phyloP scores from a whole-genome alignment of 1,140 invertebrate genomes.

The Neodiprion fabricii region DNA sequence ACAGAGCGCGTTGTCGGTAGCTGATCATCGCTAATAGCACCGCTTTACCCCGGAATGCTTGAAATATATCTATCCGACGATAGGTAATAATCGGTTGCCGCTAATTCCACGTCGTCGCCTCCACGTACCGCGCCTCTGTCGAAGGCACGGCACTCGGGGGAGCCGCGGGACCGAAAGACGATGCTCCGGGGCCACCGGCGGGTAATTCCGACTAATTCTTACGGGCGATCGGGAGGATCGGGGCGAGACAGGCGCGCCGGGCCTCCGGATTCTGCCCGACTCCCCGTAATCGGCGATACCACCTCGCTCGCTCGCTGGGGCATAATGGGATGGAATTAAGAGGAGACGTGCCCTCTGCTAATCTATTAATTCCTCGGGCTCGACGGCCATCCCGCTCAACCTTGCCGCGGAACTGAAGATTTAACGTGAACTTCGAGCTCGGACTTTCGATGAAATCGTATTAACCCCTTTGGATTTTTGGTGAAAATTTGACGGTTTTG shows the following conservation, averaged over 20 bases:
- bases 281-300: conserved; percentile 49
- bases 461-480: too few relatives aligned
- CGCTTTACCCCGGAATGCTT: neutral
- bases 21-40: neutral
- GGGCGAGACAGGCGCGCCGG: neutral
- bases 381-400: too few relatives aligned
- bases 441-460: too few relatives aligned
- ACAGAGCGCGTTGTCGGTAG: neutral
- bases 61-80: neutral
- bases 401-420: too few relatives aligned
- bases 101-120: conserved; percentile 6
- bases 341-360: conserved; percentile 58
- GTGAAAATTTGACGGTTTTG: too few relatives aligned
- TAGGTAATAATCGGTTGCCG: conserved; percentile 7
- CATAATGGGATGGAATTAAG: conserved; percentile 57
- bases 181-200: neutral
- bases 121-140: neutral
- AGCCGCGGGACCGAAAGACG: neutral
- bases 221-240: neutral
- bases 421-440: too few relatives aligned
- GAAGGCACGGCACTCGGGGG: neutral
- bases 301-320: conserved; percentile 40
- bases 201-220: conserved; percentile 3
- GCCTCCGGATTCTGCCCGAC: neutral
- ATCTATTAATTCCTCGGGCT: conserved; percentile 54